These are phyloP conservation scores for Cephus nigrinus DNA, from an alignment of 2,888 invertebrate species.

Conservation along the genomic window DNA sequence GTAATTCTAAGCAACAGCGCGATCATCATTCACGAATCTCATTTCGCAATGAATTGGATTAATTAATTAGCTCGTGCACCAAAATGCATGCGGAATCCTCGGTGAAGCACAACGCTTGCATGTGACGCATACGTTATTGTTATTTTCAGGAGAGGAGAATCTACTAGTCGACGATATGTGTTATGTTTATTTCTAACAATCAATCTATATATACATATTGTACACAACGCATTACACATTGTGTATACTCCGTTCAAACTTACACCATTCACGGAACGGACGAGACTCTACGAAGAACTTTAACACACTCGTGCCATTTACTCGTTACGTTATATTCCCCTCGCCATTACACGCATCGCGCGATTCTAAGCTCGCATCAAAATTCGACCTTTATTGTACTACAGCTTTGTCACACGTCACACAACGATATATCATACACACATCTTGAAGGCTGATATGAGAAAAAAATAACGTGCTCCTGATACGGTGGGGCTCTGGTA, in stretches of 20 bases:
- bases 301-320: not conserved
- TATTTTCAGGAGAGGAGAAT: slow-evolving; percentile 45
- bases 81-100: slow-evolving; percentile 43
- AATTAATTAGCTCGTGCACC: slow-evolving; percentile 56
- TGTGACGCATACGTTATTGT: slow-evolving; percentile 46
- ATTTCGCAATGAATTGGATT: slow-evolving; percentile 28
- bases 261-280: too few relatives aligned
- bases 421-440: too few relatives aligned
- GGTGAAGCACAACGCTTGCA: slow-evolving; percentile 49
- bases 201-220: too few relatives aligned
- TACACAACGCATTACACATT: too few relatives aligned
- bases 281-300: not conserved
- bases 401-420: too few relatives aligned
- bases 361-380: not conserved
- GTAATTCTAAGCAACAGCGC: too few relatives aligned
- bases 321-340: not conserved
- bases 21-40: slow-evolving; percentile 21
- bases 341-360: not conserved
- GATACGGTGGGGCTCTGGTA: slow-evolving; percentile 49
- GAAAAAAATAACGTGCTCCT: too few relatives aligned
- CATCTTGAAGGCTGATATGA: too few relatives aligned
- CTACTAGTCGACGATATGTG: too few relatives aligned
- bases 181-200: too few relatives aligned
- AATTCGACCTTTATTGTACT: not conserved
- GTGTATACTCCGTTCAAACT: too few relatives aligned